Evolutionary conservation across 2,113 vertebrate species (phyloP).

Genomic region (Raphicerus campestris): DNA sequence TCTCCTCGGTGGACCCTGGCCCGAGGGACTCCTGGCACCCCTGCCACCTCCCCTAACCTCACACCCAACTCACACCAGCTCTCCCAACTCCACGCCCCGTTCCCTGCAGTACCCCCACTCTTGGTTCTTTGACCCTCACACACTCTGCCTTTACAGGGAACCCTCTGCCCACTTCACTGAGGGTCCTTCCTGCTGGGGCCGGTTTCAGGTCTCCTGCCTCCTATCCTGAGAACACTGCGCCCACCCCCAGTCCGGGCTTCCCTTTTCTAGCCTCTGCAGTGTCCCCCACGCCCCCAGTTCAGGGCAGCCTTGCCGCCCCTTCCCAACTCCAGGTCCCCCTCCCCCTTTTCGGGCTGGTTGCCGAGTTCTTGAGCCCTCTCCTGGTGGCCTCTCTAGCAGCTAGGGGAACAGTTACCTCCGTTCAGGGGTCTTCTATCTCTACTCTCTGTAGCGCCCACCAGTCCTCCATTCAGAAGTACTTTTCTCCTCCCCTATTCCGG

Average conservation of each 20-base stretch:
- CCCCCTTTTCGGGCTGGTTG: not conserved
- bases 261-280: constrained; percentile 1
- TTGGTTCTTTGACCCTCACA: not conserved
- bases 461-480: not conserved
- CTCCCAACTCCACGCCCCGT: not conserved
- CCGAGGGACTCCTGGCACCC: not conserved
- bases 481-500: not conserved
- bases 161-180: not conserved
- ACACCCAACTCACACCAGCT: not conserved
- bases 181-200: not conserved
- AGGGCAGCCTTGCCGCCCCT: not conserved
- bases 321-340: not conserved
- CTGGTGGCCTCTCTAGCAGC: not conserved
- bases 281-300: not conserved
- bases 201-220: not conserved
- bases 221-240: not conserved
- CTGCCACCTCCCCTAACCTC: not conserved
- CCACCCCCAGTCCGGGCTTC: not conserved
- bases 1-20: not conserved
- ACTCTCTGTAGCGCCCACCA: not conserved
- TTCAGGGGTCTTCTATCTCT: not conserved
- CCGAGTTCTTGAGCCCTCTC: not conserved
- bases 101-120: not conserved
- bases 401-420: not conserved
- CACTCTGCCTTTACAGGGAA: not conserved